phyloP scores from a whole-genome alignment of 1,140 invertebrate species.

The Nymphalis io region DNA sequence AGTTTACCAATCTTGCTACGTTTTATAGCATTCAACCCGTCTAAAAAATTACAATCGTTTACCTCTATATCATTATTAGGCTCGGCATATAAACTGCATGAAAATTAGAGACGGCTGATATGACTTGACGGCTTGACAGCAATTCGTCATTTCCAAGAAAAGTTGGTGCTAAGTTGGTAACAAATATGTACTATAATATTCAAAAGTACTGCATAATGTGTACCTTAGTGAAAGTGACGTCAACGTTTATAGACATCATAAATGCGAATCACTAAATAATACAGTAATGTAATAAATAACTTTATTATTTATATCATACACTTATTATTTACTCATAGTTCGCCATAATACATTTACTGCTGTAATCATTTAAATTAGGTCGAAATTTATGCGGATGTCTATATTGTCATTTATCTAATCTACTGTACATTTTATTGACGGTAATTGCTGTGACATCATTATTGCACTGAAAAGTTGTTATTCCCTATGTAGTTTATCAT shows the following conservation, averaged over 20 bases:
- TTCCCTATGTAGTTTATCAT: conserved; percentile 3
- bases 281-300: not conserved
- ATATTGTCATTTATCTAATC: conserved; percentile 24
- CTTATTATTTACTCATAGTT: conserved; percentile 3
- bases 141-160: too few species aligned
- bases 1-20: too few species aligned
- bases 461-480: conserved; percentile 18
- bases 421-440: conserved; percentile 29
- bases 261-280: not conserved
- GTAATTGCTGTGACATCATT: conserved; percentile 31
- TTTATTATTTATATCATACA: not conserved
- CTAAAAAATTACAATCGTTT: too few species aligned
- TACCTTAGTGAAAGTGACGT: too few species aligned
- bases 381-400: conserved; percentile 11
- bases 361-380: conserved; percentile 16
- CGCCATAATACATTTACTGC: conserved; percentile 2
- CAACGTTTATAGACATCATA: not conserved
- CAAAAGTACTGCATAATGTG: too few species aligned
- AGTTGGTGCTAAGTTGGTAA: too few species aligned
- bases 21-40: too few species aligned
- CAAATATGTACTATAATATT: too few species aligned
- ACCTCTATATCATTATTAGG: too few species aligned
- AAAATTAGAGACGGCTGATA: too few species aligned
- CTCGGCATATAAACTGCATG: too few species aligned
- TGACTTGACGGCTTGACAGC: too few species aligned